Evolutionary conservation across 2,113 vertebrate species (phyloP), one percentile per base, ranked within the genome.

Genomic region (Microcebus lehilahytsara): DNA sequence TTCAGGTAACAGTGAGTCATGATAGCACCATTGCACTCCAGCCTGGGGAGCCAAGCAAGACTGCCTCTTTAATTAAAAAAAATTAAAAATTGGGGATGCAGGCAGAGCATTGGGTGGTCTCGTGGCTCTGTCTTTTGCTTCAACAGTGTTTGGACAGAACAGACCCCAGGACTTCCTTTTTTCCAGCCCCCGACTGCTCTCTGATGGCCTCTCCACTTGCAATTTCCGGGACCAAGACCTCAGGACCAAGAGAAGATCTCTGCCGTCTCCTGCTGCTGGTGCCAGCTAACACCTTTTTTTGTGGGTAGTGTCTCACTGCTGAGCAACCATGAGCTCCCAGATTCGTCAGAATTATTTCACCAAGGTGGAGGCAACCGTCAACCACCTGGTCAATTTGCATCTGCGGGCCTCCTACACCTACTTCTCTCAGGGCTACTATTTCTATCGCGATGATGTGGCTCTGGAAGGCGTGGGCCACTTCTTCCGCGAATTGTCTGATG

Each of bases 371-470:
- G 98, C 97, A 13, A 97, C 93, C 2, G 94, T 98, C 92, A 98
- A 98, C 96, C 97, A 94, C 74, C 83, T 98, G 95, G 96, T 98
- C 91, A 98, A 98, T 79, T 11, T 98, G 62, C 56, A 97, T 14
- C 96, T 98, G 77, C 91, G 69, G 74, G 98, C 98, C 42, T 98
- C 98, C 83, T 98, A 98, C 95, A 93, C 85, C 95, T 98, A 98
- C 96, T 97, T 97, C 96, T 98, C 98, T 37, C 71, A 99, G 99
- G 99, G 98, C 84, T 99, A 99, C 84, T 99, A 99, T 94, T 99
- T 99, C 96, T 97, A 97, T 89, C 98, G 99, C 10, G 99, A 99
- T 53, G 99, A 99, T 83, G 98, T 99, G 93, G 99, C 99, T 5
- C 98, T 99, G 32, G 79, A 96, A 22, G 99, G 99, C 8, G 99